Conservation (phyloP, 2,113 vertebrate genomes). For the Malaclemys terrapin region DNA sequence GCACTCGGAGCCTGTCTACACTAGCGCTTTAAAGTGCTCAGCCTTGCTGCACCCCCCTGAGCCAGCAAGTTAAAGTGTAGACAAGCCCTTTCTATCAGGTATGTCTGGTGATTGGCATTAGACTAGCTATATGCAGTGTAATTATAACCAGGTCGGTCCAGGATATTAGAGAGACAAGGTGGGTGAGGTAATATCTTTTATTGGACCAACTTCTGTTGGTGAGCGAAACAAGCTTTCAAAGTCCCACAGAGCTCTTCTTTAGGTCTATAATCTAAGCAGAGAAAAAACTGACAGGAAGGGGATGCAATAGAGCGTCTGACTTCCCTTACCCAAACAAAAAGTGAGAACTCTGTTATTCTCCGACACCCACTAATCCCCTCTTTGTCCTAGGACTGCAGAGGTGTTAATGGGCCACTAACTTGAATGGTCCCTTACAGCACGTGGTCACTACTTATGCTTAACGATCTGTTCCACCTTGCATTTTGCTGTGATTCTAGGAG, state of each 20-base stretch:
- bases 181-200: not conserved
- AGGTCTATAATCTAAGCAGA: not conserved
- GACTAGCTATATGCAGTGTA: not conserved
- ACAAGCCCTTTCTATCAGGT: too few species aligned
- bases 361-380: not conserved
- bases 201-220: not conserved
- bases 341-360: too few species aligned
- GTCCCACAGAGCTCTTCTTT: not conserved
- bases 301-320: too few species aligned
- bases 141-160: not conserved
- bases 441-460: not conserved
- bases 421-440: not conserved
- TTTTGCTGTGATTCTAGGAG: not conserved
- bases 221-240: not conserved
- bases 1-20: too few species aligned
- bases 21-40: too few species aligned
- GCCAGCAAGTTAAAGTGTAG: too few species aligned
- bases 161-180: not conserved
- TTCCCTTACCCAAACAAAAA: too few species aligned
- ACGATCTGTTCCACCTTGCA: not conserved
- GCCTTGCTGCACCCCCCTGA: too few species aligned
- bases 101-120: not conserved
- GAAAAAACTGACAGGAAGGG: too few species aligned
- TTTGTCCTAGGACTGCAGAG: not conserved
- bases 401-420: not conserved